Evolutionary conservation across 1,140 invertebrate genomes (phyloP), one percentile per base, ranked within the genome.

Genomic region (Goniozus legneri): DNA sequence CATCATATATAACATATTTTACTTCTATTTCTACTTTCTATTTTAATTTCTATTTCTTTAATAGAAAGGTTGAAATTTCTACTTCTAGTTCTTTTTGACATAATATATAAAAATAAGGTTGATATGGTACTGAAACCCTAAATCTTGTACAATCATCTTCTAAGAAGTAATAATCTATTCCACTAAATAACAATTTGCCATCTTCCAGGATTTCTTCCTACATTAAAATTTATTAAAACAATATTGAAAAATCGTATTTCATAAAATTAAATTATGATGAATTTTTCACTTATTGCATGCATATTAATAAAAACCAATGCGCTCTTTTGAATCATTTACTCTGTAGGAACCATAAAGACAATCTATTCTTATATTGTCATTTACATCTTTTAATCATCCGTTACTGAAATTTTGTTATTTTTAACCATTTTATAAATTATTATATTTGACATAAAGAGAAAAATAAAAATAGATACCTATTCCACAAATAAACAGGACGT

Each of bases 111-210:
- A 99, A 92, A 70, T 99, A 99, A 0, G 96, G 95, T 56, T 88
- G 82, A 72, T 88, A 98, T 0, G 90, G 88, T 31, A 97, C 79
- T 0, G 93, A 93, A 13, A 94, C 82, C 82, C 98, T 98, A 70
- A 98, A 98, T 55, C 95, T 77, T 1, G 83, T 82, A 8, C 94
- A 95, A 79, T 97, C 92, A 80, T 98, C 95, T 80, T 97, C 85
- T 41, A 99, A 85, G 62, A 99, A 99, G 73, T 98, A 99, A 67
- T 92, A 95, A 73, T 98, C 95, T 40, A 98, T 86, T n/a, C 93
- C 93, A 64, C 92, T 90, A 1, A 93, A 78, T 8, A 99, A 71
- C 53, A 88, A 76, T 71, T 96, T 93, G 68, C 98, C 91, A 76
- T 97, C 94, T 81, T 98, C 91, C 38, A 97, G 72, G 20, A 98